Evolutionary conservation across 1,140 invertebrate genomes (phyloP).

Genomic region (Aleiodes sp.): DNA sequence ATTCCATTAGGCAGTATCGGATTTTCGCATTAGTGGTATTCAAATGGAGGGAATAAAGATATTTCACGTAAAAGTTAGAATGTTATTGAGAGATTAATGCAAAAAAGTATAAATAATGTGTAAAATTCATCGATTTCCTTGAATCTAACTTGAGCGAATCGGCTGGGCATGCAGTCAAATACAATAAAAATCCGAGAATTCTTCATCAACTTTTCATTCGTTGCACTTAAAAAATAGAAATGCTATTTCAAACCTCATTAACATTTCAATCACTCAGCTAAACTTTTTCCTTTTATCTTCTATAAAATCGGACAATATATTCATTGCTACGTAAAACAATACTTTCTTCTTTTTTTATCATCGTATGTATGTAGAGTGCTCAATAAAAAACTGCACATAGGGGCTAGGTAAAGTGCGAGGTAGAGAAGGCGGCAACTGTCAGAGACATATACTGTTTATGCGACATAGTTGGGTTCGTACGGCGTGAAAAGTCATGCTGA

Average conservation of each 20-base stretch:
- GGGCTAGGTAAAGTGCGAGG: slow-evolving; percentile 1
- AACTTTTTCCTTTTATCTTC: not conserved
- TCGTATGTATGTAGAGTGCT: not conserved
- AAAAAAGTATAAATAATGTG: not conserved
- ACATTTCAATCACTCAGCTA: no score
- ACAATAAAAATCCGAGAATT: no score
- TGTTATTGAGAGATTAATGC: slow-evolving; percentile 41
- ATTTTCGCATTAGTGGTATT: slow-evolving; percentile 66
- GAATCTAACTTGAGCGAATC: not conserved
- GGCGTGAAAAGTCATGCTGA: not conserved
- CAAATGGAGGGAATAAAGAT: slow-evolving; percentile 58
- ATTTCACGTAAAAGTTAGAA: slow-evolving; percentile 63
- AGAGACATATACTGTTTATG: not conserved
- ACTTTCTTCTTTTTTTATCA: not conserved
- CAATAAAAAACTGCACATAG: slow-evolving; percentile 9
- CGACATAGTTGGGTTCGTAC: not conserved
- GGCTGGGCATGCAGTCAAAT: no score
- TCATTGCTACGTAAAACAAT: not conserved
- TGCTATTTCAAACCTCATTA: no score
- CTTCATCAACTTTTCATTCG: no score
- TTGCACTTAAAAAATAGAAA: no score
- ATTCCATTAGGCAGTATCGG: slow-evolving; percentile 65
- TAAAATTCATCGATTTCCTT: not conserved
- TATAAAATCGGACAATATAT: not conserved
- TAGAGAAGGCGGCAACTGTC: not conserved